Evolutionary conservation across 2,797 vertebrate species (phyloP).

Genomic region (Gymnopithys bicolor): DNA sequence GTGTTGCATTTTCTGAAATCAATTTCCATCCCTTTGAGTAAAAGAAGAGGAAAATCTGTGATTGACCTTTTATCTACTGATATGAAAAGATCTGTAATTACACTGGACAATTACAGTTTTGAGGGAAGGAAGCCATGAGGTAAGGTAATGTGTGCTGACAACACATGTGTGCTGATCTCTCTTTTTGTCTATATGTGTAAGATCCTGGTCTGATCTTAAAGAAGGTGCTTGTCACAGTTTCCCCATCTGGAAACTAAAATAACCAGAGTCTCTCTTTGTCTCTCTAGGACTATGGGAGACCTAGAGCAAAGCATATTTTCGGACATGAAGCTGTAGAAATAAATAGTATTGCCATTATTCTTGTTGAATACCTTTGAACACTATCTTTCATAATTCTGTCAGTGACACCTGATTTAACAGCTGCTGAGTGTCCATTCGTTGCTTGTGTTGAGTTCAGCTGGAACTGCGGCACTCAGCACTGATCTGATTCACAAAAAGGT

Average conservation of each 20-base stretch:
- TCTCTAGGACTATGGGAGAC: not conserved
- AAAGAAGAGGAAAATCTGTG: not conserved
- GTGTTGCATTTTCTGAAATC: not conserved
- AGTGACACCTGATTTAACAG: slow-evolving; percentile 24
- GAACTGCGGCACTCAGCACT: not conserved
- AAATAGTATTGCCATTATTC: slow-evolving; percentile 22
- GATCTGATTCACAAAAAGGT: not conserved
- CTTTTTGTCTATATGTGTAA: not conserved
- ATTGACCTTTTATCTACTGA: not conserved
- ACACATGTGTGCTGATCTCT: not conserved
- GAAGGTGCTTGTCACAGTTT: not conserved
- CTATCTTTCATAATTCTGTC: slow-evolving; percentile 27
- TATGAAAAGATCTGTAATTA: not conserved
- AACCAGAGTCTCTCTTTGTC: not conserved
- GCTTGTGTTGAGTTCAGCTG: slow-evolving; percentile 14
- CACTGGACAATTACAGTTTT: not conserved
- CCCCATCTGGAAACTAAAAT: slow-evolving; percentile 6
- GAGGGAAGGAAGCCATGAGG: not conserved
- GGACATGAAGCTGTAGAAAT: slow-evolving; percentile 24
- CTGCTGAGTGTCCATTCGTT: not conserved
- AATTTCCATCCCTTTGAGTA: not conserved
- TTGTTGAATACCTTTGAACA: slow-evolving; percentile 7
- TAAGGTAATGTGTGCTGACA: not conserved
- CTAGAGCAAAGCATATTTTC: not conserved
- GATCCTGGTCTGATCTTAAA: not conserved